Evolutionary conservation across 2,113 vertebrate species (phyloP), one percentile per base, ranked within the genome.

Genomic region (Fukomys damarensis): DNA sequence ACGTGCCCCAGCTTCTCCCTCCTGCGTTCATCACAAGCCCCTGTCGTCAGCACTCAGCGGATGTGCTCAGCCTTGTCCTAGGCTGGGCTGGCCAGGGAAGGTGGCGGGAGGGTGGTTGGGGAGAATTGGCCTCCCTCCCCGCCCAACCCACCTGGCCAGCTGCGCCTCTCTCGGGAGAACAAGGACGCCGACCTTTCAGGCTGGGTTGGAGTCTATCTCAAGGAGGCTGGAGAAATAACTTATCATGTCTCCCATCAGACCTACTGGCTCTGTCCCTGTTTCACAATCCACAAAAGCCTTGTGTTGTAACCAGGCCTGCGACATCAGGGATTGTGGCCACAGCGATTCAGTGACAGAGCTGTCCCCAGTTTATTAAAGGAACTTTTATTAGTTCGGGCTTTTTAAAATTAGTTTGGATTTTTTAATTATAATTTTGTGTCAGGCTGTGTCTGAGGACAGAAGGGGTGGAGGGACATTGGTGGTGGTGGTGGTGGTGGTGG

Each of bases 201-300:
- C 30, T 32, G 22, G 35, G 68, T 8, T 65, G 72, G 66, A 59
- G 22, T 72, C 68, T 46, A 70, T 90, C 68, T 58, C 26, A 0
- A 22, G 93, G 95, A 54, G 94, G 3, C 97, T 94, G 96, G 91
- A 97, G 97, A 96, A 65, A 38, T 49, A 93, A 74, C 61, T 97
- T 97, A 98, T 98, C 97, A 80, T 10, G 68, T 91, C 97, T 98
- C 88, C 95, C 74, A 97, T 98, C 96, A 84, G 97, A 77, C 93
- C 96, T 92, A 76, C 89, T 93, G 65, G 61, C 86, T 82, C 66
- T 12, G 94, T 94, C 52, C 85, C 11, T 17, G 80, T 98, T 98
- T 96, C 98, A 97, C 98, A 97, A 98, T 0, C 76, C 77, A 35
- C 91, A 82, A 82, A 83, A 94, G 94, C 28, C 96, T 81, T 22